These are phyloP conservation scores for Pachydiplax longipennis DNA, from an alignment of 2,888 invertebrate genomes.

Conservation along the genomic window DNA sequence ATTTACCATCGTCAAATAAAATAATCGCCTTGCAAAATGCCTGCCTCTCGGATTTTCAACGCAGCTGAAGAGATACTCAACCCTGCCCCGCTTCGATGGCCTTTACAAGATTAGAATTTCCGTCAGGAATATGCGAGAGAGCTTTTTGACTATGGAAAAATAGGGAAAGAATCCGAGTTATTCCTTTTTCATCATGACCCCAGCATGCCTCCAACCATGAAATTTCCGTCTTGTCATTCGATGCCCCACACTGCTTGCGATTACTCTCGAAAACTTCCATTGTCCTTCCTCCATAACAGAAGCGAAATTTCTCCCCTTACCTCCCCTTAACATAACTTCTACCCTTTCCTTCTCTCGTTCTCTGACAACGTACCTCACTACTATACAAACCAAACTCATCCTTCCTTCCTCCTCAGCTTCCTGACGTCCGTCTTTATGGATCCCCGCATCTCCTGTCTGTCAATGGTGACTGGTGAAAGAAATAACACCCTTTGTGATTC, in stretches of 20 bases:
- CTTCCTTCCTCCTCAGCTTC: neutral
- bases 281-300: conserved; percentile 19
- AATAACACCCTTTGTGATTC: conserved; percentile 41
- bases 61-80: neutral
- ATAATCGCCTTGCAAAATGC: neutral
- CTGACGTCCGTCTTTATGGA: neutral
- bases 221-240: conserved; percentile 35
- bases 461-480: conserved; percentile 28
- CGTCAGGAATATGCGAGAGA: neutral
- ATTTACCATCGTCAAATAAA: neutral
- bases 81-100: neutral
- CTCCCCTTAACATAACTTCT: neutral
- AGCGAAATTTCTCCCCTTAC: neutral
- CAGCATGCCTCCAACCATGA: conserved; percentile 3
- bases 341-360: neutral
- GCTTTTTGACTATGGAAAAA: neutral
- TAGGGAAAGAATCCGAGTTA: neutral
- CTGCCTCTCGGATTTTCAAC: neutral
- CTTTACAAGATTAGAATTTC: neutral
- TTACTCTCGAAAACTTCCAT: conserved; percentile 32
- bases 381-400: neutral
- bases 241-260: conserved; percentile 1
- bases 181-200: conserved; percentile 9
- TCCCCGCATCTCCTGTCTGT: conserved; percentile 28
- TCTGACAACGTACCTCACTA: neutral